phyloP scores from a whole-genome alignment of 1,140 invertebrate species.

The Orius insidiosus region DNA sequence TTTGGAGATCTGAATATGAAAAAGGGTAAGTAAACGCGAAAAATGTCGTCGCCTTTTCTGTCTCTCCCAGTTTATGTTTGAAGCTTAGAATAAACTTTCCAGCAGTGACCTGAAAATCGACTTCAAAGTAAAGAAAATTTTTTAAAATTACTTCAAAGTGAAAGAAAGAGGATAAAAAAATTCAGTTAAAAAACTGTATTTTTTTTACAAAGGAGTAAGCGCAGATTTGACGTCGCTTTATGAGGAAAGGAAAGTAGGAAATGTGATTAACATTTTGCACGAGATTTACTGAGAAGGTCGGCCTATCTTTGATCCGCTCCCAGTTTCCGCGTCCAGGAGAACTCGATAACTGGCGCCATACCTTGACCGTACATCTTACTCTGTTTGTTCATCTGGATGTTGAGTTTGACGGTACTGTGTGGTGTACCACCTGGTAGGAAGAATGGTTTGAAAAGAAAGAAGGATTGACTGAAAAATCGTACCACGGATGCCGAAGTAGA shows the following conservation, averaged over 20 bases:
- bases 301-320: conserved; percentile 62
- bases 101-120: conserved; percentile 39
- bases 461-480: conserved; percentile 9
- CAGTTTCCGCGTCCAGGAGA: conserved; percentile 49
- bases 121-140: conserved; percentile 10
- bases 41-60: conserved; percentile 53
- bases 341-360: conserved; percentile 67
- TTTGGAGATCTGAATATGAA: conserved; percentile 65
- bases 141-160: conserved; percentile 6
- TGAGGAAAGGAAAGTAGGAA: too few relatives aligned
- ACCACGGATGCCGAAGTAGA: conserved; percentile 73
- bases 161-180: neutral
- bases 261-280: too few relatives aligned
- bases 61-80: conserved; percentile 54
- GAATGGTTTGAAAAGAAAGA: neutral
- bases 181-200: conserved; percentile 1
- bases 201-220: neutral
- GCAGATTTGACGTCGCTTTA: neutral
- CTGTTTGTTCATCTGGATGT: conserved; percentile 78
- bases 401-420: conserved; percentile 49
- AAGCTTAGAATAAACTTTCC: conserved; percentile 65
- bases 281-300: conserved; percentile 28
- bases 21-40: conserved; percentile 88
- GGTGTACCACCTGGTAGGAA: conserved; percentile 30
- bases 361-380: conserved; percentile 81